Evolutionary conservation across 1,140 invertebrate species (phyloP).

Genomic region (Drosophila chauvacae): DNA sequence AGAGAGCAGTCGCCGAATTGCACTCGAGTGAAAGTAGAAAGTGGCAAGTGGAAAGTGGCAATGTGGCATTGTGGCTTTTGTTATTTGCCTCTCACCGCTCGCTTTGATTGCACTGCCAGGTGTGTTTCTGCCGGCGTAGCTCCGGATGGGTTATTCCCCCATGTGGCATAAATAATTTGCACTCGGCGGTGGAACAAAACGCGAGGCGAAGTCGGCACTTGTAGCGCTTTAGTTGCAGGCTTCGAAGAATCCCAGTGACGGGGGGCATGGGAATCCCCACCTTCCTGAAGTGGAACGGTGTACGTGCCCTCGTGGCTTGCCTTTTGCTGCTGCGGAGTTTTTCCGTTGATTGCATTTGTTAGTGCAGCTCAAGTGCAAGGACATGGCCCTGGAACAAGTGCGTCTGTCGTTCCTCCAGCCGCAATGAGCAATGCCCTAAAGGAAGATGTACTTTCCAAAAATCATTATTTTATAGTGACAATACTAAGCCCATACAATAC

Average conservation of each 20-base stretch:
- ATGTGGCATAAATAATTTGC: conserved; percentile 81
- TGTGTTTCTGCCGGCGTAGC: conserved; percentile 18
- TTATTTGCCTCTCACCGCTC: conserved; percentile 57
- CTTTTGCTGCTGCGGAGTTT: conserved; percentile 41
- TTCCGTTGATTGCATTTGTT: conserved; percentile 63
- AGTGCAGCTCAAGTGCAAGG: conserved; percentile 74
- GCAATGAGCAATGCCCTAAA: neutral
- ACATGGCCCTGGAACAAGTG: conserved; percentile 47
- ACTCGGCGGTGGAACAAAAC: conserved; percentile 70
- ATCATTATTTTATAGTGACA: neutral
- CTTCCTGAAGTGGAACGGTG: conserved; percentile 3
- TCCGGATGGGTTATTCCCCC: conserved; percentile 30
- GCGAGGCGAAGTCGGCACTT: conserved; percentile 64
- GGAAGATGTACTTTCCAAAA: neutral
- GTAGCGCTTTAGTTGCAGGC: conserved; percentile 49
- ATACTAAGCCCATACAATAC: neutral
- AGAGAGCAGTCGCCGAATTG: conserved; percentile 54
- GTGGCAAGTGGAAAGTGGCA: conserved; percentile 58
- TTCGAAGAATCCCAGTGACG: neutral
- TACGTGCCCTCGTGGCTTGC: conserved; percentile 32
- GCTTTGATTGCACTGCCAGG: conserved; percentile 72
- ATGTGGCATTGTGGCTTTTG: conserved; percentile 72
- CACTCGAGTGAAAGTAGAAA: conserved; percentile 76
- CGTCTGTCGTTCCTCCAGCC: conserved; percentile 17
- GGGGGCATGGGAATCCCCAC: conserved; percentile 12